Conservation (phyloP, 2,888 invertebrate species). For the Brenthis hecate region DNA sequence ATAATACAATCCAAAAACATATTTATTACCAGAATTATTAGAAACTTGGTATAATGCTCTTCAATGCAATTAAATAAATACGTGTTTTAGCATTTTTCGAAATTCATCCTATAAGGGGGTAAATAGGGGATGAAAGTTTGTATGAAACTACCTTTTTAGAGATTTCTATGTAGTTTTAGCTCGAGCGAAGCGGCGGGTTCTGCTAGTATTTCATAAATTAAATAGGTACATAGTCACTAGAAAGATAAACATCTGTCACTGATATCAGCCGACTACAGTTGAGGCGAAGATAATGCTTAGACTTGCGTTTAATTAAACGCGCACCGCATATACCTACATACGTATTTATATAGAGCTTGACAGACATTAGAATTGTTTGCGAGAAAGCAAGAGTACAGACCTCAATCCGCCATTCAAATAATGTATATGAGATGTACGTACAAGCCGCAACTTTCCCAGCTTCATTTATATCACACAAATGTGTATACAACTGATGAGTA, state of each 20-base stretch:
- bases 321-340: constrained; percentile 4
- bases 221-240: too few relatives aligned
- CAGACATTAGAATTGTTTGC: constrained; percentile 10
- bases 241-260: neutral
- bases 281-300: constrained; percentile 5
- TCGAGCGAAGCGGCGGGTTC: too few relatives aligned
- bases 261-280: neutral
- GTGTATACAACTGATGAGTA: neutral
- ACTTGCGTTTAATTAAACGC: constrained; percentile 23
- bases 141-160: too few relatives aligned
- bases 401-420: constrained; percentile 14
- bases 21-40: too few relatives aligned
- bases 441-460: constrained; percentile 6
- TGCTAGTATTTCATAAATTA: too few relatives aligned
- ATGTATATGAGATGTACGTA: neutral
- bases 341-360: constrained; percentile 2
- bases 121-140: too few relatives aligned
- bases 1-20: too few relatives aligned
- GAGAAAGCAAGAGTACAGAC: constrained; percentile 7
- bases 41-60: too few relatives aligned
- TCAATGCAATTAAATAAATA: too few relatives aligned
- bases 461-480: constrained; percentile 1
- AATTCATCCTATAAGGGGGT: too few relatives aligned
- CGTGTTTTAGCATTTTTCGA: too few relatives aligned
- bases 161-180: too few relatives aligned